Evolutionary conservation across 2,888 invertebrate genomes (phyloP).

Genomic region (Strigamia transsilvanica): DNA sequence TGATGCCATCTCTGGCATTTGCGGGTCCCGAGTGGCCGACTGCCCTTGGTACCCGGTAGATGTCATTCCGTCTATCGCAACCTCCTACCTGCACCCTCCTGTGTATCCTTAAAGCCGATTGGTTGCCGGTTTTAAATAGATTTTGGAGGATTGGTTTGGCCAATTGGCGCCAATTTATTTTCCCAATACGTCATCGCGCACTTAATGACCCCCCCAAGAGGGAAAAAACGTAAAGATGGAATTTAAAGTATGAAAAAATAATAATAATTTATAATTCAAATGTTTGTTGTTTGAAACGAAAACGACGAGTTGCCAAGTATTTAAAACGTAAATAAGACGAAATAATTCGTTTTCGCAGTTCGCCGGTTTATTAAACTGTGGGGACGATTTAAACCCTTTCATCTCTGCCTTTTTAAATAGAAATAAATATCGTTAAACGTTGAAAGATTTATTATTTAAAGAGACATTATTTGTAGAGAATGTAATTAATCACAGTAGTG

Average conservation of each 20-base stretch:
- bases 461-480: neutral
- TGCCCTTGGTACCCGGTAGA: slow-evolving; percentile 47
- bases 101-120: neutral
- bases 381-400: slow-evolving; percentile 21
- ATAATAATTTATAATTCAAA: too few species aligned
- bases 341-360: too few species aligned
- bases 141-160: slow-evolving; percentile 31
- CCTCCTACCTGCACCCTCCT: slow-evolving; percentile 37
- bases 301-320: neutral
- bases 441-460: slow-evolving; percentile 24
- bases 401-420: neutral
- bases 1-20: slow-evolving; percentile 27
- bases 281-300: neutral
- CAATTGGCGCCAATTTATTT: slow-evolving; percentile 48
- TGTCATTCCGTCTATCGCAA: slow-evolving; percentile 28
- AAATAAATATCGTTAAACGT: neutral
- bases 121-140: slow-evolving; percentile 21
- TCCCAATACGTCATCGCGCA: slow-evolving; percentile 18
- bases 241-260: neutral
- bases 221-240: neutral
- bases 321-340: neutral
- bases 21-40: slow-evolving; percentile 47
- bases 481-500: neutral
- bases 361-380: neutral
- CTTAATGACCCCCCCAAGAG: neutral